Conservation (phyloP, 2,113 vertebrate species). For the Aspidoscelis tigris region DNA sequence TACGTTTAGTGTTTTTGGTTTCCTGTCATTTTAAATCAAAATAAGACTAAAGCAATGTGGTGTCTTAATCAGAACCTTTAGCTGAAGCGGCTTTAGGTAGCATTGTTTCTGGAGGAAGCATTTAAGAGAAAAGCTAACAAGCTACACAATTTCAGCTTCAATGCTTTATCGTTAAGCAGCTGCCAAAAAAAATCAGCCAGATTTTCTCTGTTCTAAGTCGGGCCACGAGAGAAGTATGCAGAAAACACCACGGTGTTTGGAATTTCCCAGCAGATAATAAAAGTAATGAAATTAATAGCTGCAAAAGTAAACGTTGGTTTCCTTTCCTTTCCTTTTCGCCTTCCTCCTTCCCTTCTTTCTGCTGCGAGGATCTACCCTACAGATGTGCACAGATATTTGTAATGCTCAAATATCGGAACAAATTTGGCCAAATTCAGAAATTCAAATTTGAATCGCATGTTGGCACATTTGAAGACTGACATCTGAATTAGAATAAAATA, state of each 20-base stretch:
- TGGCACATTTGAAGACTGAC: too few relatives aligned
- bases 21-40: constrained; percentile 67
- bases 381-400: too few relatives aligned
- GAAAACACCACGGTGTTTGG: constrained; percentile 21
- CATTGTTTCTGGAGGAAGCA: constrained; percentile 41
- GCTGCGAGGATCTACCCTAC: too few relatives aligned
- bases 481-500: too few relatives aligned
- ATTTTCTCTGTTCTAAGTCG: background rate
- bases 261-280: constrained; percentile 40
- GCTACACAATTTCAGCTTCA: constrained; percentile 38
- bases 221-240: constrained; percentile 29
- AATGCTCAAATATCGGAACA: too few relatives aligned
- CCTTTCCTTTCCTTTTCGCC: background rate
- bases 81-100: constrained; percentile 37
- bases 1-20: constrained; percentile 49
- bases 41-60: constrained; percentile 12
- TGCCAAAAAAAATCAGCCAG: background rate
- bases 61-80: constrained; percentile 46
- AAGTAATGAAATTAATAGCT: constrained; percentile 17
- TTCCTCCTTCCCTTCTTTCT: background rate
- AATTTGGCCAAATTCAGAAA: too few relatives aligned
- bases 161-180: background rate
- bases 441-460: too few relatives aligned
- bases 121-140: constrained; percentile 33
- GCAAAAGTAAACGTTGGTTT: background rate